These are phyloP conservation scores for Helobdella robusta DNA, from an alignment of 2,888 invertebrate species.

Conservation along the genomic window DNA sequence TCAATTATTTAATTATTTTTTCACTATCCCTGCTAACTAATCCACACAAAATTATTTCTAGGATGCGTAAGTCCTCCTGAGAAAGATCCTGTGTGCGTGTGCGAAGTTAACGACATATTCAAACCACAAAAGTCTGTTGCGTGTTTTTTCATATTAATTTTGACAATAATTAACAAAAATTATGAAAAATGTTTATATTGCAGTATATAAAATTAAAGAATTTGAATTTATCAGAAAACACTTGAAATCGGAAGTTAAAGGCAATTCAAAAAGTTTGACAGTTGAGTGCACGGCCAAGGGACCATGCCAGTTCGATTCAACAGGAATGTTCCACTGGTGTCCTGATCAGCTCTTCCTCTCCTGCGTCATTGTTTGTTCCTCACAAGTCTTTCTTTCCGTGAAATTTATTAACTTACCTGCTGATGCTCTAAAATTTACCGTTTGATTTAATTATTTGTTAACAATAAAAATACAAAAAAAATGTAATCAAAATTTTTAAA, in stretches of 20 bases:
- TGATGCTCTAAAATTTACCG: no score
- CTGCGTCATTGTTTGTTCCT: constrained; percentile 72
- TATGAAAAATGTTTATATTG: neutral
- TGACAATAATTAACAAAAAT: neutral
- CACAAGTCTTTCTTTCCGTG: neutral
- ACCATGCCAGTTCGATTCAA: constrained; percentile 68
- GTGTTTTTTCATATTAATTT: neutral
- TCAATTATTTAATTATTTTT: no score
- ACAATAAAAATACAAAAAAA: neutral
- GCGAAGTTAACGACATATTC: constrained; percentile 21
- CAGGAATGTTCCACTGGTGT: constrained; percentile 99
- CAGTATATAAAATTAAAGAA: neutral
- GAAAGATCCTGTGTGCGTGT: constrained; percentile 16
- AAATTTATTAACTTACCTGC: no score
- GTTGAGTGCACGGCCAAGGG: constrained; percentile 26
- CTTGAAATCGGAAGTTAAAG: neutral
- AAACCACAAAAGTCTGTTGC: neutral
- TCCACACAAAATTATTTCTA: no score
- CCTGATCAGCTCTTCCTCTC: constrained; percentile 92
- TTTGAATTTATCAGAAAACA: no score
- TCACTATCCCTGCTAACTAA: no score
- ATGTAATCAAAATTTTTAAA: neutral
- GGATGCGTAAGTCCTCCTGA: neutral
- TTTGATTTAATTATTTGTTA: neutral
- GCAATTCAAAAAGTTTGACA: neutral